These are phyloP conservation scores for Notiomystis cincta DNA, from an alignment of 2,113 vertebrate species.

Conservation along the genomic window DNA sequence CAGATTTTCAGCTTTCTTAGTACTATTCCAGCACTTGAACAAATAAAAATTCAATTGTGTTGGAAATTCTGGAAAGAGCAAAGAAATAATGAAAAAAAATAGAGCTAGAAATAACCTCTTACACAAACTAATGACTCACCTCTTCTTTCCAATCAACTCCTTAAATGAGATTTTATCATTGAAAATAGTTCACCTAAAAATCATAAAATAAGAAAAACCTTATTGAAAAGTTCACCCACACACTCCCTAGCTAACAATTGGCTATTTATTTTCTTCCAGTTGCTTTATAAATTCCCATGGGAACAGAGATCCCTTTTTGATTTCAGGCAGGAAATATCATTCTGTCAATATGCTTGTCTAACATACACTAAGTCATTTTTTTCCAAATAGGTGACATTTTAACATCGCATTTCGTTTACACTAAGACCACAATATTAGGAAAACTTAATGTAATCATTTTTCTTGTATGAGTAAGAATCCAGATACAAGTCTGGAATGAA, in stretches of 20 bases:
- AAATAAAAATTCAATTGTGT: slow-evolving; percentile 6
- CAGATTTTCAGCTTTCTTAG: background rate
- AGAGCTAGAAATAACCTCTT: background rate
- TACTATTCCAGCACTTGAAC: background rate
- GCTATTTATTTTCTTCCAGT: slow-evolving; percentile 57
- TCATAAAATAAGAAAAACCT: slow-evolving; percentile 1
- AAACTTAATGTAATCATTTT: slow-evolving; percentile 47
- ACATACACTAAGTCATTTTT: slow-evolving; percentile 30
- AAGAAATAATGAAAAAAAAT: background rate
- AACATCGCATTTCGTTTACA: slow-evolving; percentile 36
- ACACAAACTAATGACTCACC: background rate
- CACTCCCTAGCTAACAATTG: slow-evolving; percentile 5
- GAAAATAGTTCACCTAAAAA: slow-evolving; percentile 1
- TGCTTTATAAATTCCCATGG: slow-evolving; percentile 25
- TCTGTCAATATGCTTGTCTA: slow-evolving; percentile 52
- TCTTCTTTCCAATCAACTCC: slow-evolving; percentile 12
- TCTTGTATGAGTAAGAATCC: slow-evolving; percentile 50
- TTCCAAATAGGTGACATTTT: slow-evolving; percentile 54
- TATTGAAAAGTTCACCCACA: background rate
- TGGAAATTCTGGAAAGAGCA: background rate
- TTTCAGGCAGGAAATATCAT: slow-evolving; percentile 62
- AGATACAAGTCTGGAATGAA: slow-evolving; percentile 43
- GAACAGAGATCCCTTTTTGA: slow-evolving; percentile 49
- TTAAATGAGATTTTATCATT: slow-evolving; percentile 18
- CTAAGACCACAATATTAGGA: slow-evolving; percentile 50